phyloP scores from a whole-genome alignment of 2,888 invertebrate genomes.

The Drosophila seclusa region DNA sequence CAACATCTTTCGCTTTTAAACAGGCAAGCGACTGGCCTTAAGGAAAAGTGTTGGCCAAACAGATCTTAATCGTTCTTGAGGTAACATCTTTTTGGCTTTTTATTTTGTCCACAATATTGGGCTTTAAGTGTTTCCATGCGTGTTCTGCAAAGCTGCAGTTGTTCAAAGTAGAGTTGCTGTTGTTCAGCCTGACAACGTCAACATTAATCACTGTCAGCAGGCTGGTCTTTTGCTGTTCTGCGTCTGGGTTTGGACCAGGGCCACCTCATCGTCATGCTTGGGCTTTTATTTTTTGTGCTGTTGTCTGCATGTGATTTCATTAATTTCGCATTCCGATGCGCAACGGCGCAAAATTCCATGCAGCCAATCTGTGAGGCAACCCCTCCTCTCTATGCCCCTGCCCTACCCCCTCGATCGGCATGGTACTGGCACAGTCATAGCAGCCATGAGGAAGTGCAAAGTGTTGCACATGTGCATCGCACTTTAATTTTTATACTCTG shows the following conservation, averaged over 20 bases:
- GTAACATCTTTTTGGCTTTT: slow-evolving; percentile 6
- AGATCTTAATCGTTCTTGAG: slow-evolving; percentile 53
- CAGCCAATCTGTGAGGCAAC: slow-evolving; percentile 9
- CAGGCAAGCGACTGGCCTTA: slow-evolving; percentile 17
- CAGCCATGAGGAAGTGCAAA: slow-evolving; percentile 76
- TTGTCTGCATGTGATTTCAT: slow-evolving; percentile 76
- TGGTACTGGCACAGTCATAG: slow-evolving; percentile 3
- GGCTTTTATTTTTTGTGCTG: slow-evolving; percentile 7
- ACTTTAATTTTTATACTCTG: slow-evolving; percentile 70
- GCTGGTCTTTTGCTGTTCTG: slow-evolving; percentile 19
- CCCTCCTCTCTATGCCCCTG: background rate
- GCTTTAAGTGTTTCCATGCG: slow-evolving; percentile 45
- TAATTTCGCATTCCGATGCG: slow-evolving; percentile 80
- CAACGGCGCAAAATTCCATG: slow-evolving; percentile 74
- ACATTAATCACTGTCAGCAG: slow-evolving; percentile 79
- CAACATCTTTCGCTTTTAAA: slow-evolving; percentile 72
- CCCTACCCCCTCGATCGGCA: background rate
- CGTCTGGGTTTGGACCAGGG: slow-evolving; percentile 42
- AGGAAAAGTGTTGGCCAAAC: slow-evolving; percentile 63
- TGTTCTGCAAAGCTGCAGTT: slow-evolving; percentile 29
- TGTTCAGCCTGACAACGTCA: slow-evolving; percentile 47
- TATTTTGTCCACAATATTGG: slow-evolving; percentile 49
- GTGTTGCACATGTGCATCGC: slow-evolving; percentile 79
- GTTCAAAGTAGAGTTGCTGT: slow-evolving; percentile 10
- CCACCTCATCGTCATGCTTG: slow-evolving; percentile 71